Percentiles rank a stretch among this genome's conserved stretches.
Evolutionary conservation across 2,797 vertebrate genomes (phyloP).

Genomic region (Alca torda): DNA sequence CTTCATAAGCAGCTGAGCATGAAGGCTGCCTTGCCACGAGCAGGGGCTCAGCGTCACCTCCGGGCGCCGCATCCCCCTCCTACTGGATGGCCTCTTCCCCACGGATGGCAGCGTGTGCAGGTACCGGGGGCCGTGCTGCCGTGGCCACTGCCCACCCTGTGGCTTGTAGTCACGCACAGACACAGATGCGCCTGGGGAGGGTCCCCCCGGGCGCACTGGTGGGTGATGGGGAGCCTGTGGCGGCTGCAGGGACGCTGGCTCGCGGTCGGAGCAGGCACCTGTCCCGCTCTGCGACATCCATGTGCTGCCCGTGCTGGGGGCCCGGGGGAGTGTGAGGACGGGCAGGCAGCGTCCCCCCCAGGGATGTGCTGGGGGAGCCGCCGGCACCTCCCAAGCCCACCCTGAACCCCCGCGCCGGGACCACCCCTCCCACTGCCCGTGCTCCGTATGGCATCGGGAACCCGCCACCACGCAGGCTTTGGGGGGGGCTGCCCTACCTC

Average conservation of each 20-base stretch:
- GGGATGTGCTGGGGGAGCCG: not conserved
- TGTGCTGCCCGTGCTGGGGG: not conserved
- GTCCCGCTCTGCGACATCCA: not conserved
- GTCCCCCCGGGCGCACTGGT: not conserved
- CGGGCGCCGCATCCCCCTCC: not conserved
- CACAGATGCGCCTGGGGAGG: not conserved
- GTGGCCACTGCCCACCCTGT: not conserved
- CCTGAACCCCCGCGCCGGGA: fast-evolving
- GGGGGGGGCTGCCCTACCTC: not conserved
- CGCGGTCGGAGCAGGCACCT: fast-evolving
- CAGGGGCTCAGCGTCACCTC: not conserved
- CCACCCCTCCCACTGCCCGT: fast-evolving
- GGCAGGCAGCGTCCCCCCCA: not conserved
- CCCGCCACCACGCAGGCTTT: fast-evolving
- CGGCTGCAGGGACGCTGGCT: not conserved
- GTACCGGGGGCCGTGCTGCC: not conserved
- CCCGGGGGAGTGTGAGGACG: not conserved
- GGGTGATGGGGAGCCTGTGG: not conserved
- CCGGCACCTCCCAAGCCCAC: not conserved
- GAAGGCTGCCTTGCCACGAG: not conserved
- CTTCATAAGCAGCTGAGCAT: slow-evolving; percentile 36
- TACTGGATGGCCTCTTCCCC: not conserved
- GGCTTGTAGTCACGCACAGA: fast-evolving
- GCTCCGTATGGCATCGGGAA: fast-evolving
- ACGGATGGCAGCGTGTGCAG: not conserved